These are phyloP conservation scores for Lobophora halterata DNA, from an alignment of 2,888 invertebrate genomes.

Conservation along the genomic window DNA sequence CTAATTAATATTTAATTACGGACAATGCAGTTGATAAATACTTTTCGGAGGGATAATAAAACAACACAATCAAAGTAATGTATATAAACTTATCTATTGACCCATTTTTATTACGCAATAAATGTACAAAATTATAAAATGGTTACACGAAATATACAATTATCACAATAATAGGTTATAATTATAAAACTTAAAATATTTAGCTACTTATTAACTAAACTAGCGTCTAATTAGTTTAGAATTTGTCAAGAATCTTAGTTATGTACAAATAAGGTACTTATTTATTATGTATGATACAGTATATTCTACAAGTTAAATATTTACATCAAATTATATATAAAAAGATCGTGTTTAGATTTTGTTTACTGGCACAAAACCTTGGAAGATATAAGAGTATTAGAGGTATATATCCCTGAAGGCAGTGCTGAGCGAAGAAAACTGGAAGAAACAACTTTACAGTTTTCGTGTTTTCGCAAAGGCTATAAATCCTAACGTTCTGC, in stretches of 20 bases:
- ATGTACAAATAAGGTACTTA: slow-evolving; percentile 56
- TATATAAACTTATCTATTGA: slow-evolving; percentile 42
- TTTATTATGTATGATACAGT: too few species aligned
- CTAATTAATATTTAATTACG: too few species aligned
- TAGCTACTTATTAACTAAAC: slow-evolving; percentile 22
- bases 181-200: slow-evolving; percentile 14
- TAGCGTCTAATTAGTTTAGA: slow-evolving; percentile 11
- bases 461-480: slow-evolving; percentile 63
- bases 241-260: slow-evolving; percentile 22
- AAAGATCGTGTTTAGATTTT: slow-evolving; percentile 26
- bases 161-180: slow-evolving; percentile 20
- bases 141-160: slow-evolving; percentile 19
- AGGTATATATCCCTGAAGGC: slow-evolving; percentile 38
- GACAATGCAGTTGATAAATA: too few species aligned
- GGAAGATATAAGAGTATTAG: slow-evolving; percentile 42
- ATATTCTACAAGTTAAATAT: slow-evolving; percentile 69
- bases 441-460: slow-evolving; percentile 61
- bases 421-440: slow-evolving; percentile 49
- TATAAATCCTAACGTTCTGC: slow-evolving; percentile 62
- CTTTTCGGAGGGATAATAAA: background rate
- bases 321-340: slow-evolving; percentile 54
- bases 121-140: slow-evolving; percentile 51
- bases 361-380: slow-evolving; percentile 28
- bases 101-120: slow-evolving; percentile 42
- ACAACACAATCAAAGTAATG: too few species aligned